Base-by-base conservation (phyloP, 2,113 vertebrate species). In the Canis aureus region DNA sequence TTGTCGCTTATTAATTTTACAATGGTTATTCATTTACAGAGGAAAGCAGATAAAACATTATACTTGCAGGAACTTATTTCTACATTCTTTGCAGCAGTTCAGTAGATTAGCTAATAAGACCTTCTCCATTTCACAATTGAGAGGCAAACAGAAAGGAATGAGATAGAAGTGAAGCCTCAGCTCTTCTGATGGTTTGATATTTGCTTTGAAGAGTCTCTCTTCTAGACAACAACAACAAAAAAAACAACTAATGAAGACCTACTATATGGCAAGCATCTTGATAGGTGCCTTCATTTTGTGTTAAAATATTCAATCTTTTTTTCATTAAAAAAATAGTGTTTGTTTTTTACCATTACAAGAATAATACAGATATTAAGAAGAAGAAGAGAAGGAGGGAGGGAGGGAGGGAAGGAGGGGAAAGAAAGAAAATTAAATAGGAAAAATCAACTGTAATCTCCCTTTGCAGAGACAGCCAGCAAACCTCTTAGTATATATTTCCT, bases 1-100 rank as follows among this genome's bases (percentile, higher is more conserved):
- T 94, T 94, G 94, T 95, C 80, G 49, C 81, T 86, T 96, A 67
- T 97, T 96, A 97, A 96, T 98, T 96, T 95, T 87, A 82, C 59
- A 87, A 92, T 95, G 90, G 94, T 84, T 89, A 76, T 51, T 97
- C 51, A 5, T 71, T 94, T 89, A 89, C 86, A 92, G 53, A 73
- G 74, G 76, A 83, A 97, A 59, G 35, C n/a, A 96, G 67, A 64
- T 79, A 87, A 95, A 74, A 60, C 16, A 23, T 57, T 25, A 22
- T 64, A 29, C 38, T 74, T 91, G 57, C 16, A 60, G 83, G 95
- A 91, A 89, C 9, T n/a, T 57, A 82, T 88, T 95, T 92, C 83
- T 57, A 93, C 25, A 57, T 19, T 90, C 53, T 80, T 79, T 16
- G 4, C 20, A 80, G 73, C 59, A 59, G 25, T 35, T 29, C 17